phyloP scores from a whole-genome alignment of 1,140 invertebrate genomes.

The Heliconius himera region DNA sequence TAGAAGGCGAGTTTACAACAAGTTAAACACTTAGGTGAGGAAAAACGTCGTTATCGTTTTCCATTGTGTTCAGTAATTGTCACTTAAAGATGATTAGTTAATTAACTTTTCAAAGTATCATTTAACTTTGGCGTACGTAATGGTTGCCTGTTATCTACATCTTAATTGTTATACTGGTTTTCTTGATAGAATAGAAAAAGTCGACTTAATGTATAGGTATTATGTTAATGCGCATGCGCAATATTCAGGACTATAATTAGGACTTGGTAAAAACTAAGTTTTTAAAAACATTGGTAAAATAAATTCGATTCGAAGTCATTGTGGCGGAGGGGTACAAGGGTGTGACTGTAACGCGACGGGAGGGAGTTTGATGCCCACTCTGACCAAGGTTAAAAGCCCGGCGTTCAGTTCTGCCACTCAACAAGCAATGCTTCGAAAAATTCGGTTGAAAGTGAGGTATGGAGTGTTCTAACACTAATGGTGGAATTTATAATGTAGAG shows the following conservation, averaged over 20 bases:
- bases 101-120: constrained; percentile 20
- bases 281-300: not conserved
- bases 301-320: not conserved
- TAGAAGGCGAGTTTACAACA: not conserved
- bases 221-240: too few relatives aligned
- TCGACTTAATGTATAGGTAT: too few relatives aligned
- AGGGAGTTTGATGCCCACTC: too few relatives aligned
- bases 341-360: too few relatives aligned
- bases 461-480: too few relatives aligned
- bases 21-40: not conserved
- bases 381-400: too few relatives aligned
- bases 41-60: not conserved
- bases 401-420: too few relatives aligned
- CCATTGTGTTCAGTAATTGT: constrained; percentile 21
- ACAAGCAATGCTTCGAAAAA: too few relatives aligned
- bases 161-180: not conserved
- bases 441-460: too few relatives aligned
- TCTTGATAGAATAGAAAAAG: not conserved
- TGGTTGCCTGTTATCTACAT: not conserved
- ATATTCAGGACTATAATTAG: not conserved
- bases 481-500: not conserved
- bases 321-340: too few relatives aligned
- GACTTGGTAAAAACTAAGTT: not conserved
- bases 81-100: constrained; percentile 26
- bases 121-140: not conserved